Evolutionary conservation across 2,113 vertebrate species (phyloP).

Genomic region (Odobenus rosmarus): DNA sequence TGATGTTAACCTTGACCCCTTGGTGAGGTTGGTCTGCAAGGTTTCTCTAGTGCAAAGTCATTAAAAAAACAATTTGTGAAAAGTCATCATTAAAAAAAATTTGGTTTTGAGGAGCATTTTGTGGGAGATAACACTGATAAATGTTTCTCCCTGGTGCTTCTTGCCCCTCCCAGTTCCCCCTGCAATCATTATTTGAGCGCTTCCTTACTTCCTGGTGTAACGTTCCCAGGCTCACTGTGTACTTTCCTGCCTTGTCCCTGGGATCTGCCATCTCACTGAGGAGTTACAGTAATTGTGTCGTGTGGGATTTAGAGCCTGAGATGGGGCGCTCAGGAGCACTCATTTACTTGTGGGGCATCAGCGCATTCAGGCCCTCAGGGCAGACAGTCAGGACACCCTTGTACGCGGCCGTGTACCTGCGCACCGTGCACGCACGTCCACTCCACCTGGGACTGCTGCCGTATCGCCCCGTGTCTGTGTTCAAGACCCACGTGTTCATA

Average conservation of each 20-base stretch:
- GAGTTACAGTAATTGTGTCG: neutral
- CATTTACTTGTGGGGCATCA: neutral
- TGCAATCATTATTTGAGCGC: neutral
- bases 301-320: neutral
- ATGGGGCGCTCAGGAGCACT: neutral
- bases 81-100: neutral
- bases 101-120: no score
- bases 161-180: neutral
- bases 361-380: neutral
- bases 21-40: neutral
- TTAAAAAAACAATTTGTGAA: neutral
- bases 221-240: neutral
- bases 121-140: neutral
- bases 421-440: fast-evolving
- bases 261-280: neutral
- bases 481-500: neutral
- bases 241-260: neutral
- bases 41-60: neutral
- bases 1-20: neutral
- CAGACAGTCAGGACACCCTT: neutral
- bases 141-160: neutral
- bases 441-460: neutral
- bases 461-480: neutral
- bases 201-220: neutral
- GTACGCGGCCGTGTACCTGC: fast-evolving